Evolutionary conservation across 2,888 invertebrate species (phyloP).

Genomic region (Caenorhabditis sp.): DNA sequence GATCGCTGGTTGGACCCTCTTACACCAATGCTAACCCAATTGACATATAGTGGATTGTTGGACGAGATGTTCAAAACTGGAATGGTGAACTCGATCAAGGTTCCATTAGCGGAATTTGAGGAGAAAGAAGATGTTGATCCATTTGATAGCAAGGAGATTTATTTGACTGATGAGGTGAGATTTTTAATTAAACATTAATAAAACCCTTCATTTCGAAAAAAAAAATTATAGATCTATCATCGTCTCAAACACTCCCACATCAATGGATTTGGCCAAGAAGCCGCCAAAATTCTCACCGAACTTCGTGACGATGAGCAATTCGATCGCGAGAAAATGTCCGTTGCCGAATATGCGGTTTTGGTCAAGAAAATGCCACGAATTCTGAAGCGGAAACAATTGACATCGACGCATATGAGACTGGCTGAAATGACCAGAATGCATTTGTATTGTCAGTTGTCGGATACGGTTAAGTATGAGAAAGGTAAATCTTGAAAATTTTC

Average conservation of each 20-base stretch:
- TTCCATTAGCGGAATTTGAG: conserved; percentile 36
- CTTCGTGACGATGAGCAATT: conserved; percentile 54
- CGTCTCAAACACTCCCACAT: conserved; percentile 56
- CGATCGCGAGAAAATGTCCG: conserved; percentile 48
- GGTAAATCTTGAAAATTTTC: no score
- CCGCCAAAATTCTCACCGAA: conserved; percentile 54
- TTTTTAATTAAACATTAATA: neutral
- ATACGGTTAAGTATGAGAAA: no score
- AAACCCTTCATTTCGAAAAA: conserved; percentile 13
- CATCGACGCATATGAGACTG: conserved; percentile 43
- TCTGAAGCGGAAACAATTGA: conserved; percentile 48
- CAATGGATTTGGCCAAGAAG: conserved; percentile 48
- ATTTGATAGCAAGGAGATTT: conserved; percentile 49
- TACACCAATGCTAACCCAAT: conserved; percentile 89
- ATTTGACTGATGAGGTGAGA: conserved; percentile 52
- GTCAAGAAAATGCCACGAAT: conserved; percentile 57
- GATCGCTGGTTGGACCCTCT: conserved; percentile 91
- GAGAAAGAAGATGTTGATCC: conserved; percentile 40
- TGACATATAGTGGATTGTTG: conserved; percentile 95
- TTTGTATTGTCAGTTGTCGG: no score
- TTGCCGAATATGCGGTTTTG: conserved; percentile 54
- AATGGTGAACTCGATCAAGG: conserved; percentile 55
- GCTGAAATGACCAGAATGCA: no score
- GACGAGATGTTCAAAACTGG: conserved; percentile 75
- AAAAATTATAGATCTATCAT: conserved; percentile 50